Base-by-base conservation (phyloP, 2,888 invertebrate species). In the Coronaproctus castanopsis region DNA sequence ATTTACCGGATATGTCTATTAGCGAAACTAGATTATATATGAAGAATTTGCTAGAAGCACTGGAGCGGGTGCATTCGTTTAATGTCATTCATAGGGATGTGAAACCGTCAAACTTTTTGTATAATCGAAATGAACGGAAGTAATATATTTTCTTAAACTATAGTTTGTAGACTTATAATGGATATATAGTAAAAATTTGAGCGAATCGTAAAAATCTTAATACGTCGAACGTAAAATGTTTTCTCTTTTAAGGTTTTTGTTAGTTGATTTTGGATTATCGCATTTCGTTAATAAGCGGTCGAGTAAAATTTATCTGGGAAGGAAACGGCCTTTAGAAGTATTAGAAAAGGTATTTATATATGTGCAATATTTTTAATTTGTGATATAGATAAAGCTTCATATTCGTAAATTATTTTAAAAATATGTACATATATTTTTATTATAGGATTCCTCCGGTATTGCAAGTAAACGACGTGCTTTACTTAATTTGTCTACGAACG, bases 61-160 rank as follows among this genome's bases (percentile, higher is more conserved):
- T 92, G 65, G 74, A 77, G 3, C 80, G 85, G 67, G 87, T 92
- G 60, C 92, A 92, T 73, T 78, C 81, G 53, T 85, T 85, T 70
- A 81, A 83, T 63, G 81, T 92, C 63, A 89, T 92, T 62, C 92
- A 92, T 70, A 76, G 92, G 59, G 92, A 92, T 69, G 80, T 92
- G 52, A 92, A 92, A 72, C 92, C 92, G 1, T 87, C 84, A 72
- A 92, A 92, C 74, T 92, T 92, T 71, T 76, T 92, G 10, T 90
- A 87, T 69, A 85, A 89, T 71, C 76, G 88, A 18, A 75, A 77
- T 24, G 78, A 77, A 62, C 76, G 76, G 65, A 77, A 77, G 81
- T 80, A 69, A 68, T n/a, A n/a, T n/a, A n/a, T n/a, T n/a, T n/a
- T n/a, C n/a, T n/a, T n/a, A n/a, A n/a, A n/a, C n/a, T n/a, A n/a